Percentiles rank a stretch among this genome's conserved stretches.
These are phyloP conservation scores for Callosobruchus maculatus DNA, from an alignment of 2,888 invertebrate genomes.

Conservation along the genomic window DNA sequence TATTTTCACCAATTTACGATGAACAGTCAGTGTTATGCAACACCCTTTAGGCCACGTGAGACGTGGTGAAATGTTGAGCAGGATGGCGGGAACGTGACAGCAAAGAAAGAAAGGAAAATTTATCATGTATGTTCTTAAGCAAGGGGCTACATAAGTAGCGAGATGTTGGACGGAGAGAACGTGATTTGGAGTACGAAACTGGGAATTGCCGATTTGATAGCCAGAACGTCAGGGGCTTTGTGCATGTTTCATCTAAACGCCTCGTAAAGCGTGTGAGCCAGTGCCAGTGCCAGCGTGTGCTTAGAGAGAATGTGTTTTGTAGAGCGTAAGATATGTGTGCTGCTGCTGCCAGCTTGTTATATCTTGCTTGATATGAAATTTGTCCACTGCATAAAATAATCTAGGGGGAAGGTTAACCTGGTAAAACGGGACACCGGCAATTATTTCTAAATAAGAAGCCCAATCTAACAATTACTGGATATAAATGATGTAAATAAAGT, in stretches of 20 bases:
- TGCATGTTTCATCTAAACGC: background rate
- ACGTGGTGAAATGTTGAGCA: constrained; percentile 18
- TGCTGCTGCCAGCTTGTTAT: background rate
- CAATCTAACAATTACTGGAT: no score
- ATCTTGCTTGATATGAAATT: background rate
- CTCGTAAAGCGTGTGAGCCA: background rate
- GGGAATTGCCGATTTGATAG: background rate
- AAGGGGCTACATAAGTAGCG: background rate
- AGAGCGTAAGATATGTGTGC: background rate
- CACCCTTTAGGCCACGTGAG: constrained; percentile 1
- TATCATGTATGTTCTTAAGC: background rate
- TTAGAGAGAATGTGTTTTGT: background rate
- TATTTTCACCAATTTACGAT: background rate
- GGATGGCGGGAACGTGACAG: constrained; percentile 13
- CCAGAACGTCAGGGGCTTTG: background rate
- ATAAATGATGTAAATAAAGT: no score
- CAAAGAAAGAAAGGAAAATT: constrained; percentile 10
- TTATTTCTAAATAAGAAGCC: no score
- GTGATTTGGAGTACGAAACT: background rate
- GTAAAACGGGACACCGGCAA: no score
- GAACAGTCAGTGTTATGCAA: background rate
- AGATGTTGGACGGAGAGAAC: background rate
- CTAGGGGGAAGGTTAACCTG: no score
- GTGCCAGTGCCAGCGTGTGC: background rate
- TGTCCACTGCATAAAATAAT: background rate